These are phyloP conservation scores for Dendrolimus kikuchii DNA, from an alignment of 1,140 invertebrate species.

Conservation along the genomic window DNA sequence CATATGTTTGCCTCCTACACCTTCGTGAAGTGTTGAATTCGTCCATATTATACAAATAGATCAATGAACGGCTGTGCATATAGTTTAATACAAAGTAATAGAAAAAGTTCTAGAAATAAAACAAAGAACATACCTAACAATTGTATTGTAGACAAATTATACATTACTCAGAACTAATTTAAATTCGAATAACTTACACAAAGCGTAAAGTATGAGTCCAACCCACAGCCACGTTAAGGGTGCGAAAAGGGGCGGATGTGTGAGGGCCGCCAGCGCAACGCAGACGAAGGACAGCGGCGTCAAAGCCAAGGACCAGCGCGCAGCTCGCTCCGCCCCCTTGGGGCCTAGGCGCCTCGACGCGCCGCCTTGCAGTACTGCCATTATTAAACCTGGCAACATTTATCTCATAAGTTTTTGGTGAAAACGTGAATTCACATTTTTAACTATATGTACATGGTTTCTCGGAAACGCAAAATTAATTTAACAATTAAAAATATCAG, in stretches of 20 bases:
- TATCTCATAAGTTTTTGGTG: background rate
- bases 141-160: no score
- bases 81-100: no score
- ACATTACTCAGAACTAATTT: no score
- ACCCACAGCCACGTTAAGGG: constrained; percentile 77
- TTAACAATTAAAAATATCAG: background rate
- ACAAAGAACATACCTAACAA: no score
- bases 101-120: no score
- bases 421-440: no score
- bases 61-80: no score
- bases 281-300: constrained; percentile 92
- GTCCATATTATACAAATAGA: no score
- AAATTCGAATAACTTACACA: constrained; percentile 80
- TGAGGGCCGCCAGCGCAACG: constrained; percentile 80
- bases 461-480: background rate
- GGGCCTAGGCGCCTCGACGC: constrained; percentile 83
- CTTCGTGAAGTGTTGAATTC: no score
- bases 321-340: constrained; percentile 80
- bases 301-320: constrained; percentile 85
- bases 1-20: no score
- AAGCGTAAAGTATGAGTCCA: constrained; percentile 90
- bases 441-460: no score
- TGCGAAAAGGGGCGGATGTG: constrained; percentile 20
- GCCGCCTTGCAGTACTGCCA: constrained; percentile 94
- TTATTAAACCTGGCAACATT: constrained; percentile 76